A percentile compares a stretch with the other conserved stretches of the same genome.
Evolutionary conservation across 2,888 invertebrate species (phyloP).

Genomic region (Lasius platythorax): DNA sequence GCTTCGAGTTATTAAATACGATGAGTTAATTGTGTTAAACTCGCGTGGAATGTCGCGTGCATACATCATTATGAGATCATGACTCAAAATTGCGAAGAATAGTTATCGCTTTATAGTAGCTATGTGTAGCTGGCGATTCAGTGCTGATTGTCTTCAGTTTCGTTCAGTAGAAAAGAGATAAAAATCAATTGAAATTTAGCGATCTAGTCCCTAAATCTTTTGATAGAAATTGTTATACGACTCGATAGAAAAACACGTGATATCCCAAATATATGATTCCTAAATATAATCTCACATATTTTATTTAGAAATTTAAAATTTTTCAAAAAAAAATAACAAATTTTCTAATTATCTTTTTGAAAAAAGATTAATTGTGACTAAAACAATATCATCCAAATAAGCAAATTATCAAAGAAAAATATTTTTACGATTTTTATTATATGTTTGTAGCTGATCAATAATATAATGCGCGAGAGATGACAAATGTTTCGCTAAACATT

Average conservation of each 20-base stretch:
- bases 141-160: background rate
- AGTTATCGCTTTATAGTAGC: background rate
- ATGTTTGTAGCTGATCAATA: background rate
- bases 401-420: conserved; percentile 5
- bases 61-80: conserved; percentile 57
- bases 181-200: background rate
- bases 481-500: conserved; percentile 17
- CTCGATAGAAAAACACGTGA: background rate
- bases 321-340: background rate
- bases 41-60: conserved; percentile 63
- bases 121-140: background rate
- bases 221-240: background rate
- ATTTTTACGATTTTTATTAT: background rate
- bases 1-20: conserved; percentile 55
- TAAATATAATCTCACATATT: background rate
- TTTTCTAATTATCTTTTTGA: background rate
- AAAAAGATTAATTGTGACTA: background rate
- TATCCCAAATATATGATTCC: background rate
- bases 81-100: conserved; percentile 35
- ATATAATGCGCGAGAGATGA: background rate
- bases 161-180: background rate
- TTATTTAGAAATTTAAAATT: background rate
- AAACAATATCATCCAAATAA: background rate
- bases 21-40: conserved; percentile 67
- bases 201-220: background rate